Evolutionary conservation across 1,140 invertebrate species (phyloP).

Genomic region (Bathynomus jamesi): DNA sequence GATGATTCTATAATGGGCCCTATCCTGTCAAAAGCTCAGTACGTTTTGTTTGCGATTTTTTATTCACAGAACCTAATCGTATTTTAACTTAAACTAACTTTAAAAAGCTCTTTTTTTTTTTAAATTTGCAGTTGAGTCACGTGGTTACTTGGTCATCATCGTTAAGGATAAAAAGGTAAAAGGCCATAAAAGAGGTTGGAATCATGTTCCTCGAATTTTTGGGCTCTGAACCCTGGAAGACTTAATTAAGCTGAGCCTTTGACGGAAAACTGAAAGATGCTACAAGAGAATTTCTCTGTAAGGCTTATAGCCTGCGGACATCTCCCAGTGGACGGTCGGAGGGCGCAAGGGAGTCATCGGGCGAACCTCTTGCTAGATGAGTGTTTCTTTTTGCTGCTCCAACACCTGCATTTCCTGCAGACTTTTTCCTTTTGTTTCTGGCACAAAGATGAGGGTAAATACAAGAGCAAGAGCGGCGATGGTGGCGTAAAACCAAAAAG

Average conservation of each 20-base stretch:
- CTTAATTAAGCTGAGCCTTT: background rate
- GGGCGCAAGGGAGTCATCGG: slow-evolving; percentile 34
- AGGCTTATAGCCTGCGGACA: slow-evolving; percentile 33
- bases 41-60: background rate
- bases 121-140: too few species aligned
- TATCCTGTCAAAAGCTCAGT: background rate
- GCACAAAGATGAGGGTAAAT: slow-evolving; percentile 75
- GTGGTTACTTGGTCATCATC: too few species aligned
- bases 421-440: slow-evolving; percentile 79
- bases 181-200: too few species aligned
- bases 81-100: too few species aligned
- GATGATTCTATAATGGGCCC: background rate
- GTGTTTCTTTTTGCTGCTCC: slow-evolving; percentile 29
- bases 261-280: background rate
- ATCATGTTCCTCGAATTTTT: too few species aligned
- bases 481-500: slow-evolving; percentile 81
- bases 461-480: slow-evolving; percentile 72
- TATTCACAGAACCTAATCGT: too few species aligned
- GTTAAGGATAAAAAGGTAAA: too few species aligned
- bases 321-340: slow-evolving; percentile 37
- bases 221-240: background rate
- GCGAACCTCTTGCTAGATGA: slow-evolving; percentile 37
- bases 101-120: too few species aligned
- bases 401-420: slow-evolving; percentile 70
- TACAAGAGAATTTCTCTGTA: slow-evolving; percentile 36